Evolutionary conservation across 1,140 invertebrate genomes (phyloP).

Genomic region (Palaemon carinicauda): DNA sequence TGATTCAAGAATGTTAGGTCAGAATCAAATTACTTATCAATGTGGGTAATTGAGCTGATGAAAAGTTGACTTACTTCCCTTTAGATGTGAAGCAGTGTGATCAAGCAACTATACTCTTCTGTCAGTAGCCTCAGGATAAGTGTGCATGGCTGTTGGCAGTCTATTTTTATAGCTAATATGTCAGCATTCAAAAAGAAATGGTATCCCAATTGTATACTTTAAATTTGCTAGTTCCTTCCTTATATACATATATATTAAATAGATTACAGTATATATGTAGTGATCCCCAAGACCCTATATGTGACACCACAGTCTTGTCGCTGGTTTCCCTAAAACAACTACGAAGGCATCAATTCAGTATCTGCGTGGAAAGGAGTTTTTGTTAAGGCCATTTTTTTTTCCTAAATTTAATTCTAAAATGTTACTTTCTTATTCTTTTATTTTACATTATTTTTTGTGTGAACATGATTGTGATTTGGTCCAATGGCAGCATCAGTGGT

Average conservation of each 20-base stretch:
- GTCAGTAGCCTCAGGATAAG: slow-evolving; percentile 40
- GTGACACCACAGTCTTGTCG: slow-evolving; percentile 14
- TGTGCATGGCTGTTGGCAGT: slow-evolving; percentile 47
- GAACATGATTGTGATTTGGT: too few relatives aligned
- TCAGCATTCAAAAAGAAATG: slow-evolving; percentile 17
- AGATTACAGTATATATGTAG: slow-evolving; percentile 15
- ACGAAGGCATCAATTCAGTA: slow-evolving; percentile 46
- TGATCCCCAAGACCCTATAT: slow-evolving; percentile 22
- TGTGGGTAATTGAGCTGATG: neutral
- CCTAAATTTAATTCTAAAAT: neutral
- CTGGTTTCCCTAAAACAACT: slow-evolving; percentile 19
- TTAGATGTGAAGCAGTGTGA: slow-evolving; percentile 28
- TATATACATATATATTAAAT: neutral
- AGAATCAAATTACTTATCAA: neutral
- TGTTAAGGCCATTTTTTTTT: neutral
- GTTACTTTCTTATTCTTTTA: too few relatives aligned
- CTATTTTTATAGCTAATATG: slow-evolving; percentile 13
- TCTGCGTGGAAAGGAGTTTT: neutral
- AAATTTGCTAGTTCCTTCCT: slow-evolving; percentile 21
- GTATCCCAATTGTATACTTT: slow-evolving; percentile 7
- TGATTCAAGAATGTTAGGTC: neutral
- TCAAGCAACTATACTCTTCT: slow-evolving; percentile 15
- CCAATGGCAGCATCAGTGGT: too few relatives aligned
- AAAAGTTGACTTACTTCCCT: neutral
- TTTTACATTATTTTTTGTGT: too few relatives aligned